Conservation (phyloP, 2,113 vertebrate genomes). For the Oryzias celebensis region DNA sequence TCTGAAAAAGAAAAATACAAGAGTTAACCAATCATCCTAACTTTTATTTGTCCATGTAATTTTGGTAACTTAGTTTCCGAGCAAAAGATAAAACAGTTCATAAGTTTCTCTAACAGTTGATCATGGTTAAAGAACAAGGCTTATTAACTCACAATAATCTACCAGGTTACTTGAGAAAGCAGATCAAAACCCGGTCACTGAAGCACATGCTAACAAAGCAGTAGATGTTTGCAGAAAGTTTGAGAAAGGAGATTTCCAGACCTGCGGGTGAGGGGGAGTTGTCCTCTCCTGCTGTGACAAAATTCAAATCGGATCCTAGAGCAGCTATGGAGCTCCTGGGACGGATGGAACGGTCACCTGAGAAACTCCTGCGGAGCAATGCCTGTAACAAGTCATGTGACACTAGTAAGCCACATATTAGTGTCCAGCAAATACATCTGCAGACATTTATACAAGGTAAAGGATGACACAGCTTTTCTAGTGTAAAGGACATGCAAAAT, state of each 20-base stretch:
- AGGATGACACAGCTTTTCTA: too few relatives aligned
- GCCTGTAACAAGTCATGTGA: constrained; percentile 63
- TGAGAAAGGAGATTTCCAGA: constrained; percentile 32
- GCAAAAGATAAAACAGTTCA: too few relatives aligned
- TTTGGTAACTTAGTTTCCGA: too few relatives aligned
- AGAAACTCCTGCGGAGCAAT: constrained; percentile 83
- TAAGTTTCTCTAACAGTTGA: too few relatives aligned
- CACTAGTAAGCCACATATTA: not conserved
- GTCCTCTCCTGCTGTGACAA: constrained; percentile 66
- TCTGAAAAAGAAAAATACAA: constrained; percentile 56
- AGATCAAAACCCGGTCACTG: too few relatives aligned
- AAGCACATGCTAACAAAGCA: not conserved
- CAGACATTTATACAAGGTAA: too few relatives aligned
- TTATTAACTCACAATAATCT: too few relatives aligned
- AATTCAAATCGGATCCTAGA: constrained; percentile 76
- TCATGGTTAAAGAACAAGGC: too few relatives aligned
- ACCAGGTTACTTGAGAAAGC: too few relatives aligned
- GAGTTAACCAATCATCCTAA: not conserved
- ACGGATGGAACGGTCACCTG: constrained; percentile 83
- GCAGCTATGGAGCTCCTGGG: constrained; percentile 80
- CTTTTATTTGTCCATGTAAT: not conserved
- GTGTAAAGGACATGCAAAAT: too few relatives aligned
- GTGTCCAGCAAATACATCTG: too few relatives aligned
- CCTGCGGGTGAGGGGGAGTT: constrained; percentile 72
- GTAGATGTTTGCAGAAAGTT: not conserved